Conservation (phyloP, 2,888 invertebrate species). For the Phragmatobia fuliginosa region DNA sequence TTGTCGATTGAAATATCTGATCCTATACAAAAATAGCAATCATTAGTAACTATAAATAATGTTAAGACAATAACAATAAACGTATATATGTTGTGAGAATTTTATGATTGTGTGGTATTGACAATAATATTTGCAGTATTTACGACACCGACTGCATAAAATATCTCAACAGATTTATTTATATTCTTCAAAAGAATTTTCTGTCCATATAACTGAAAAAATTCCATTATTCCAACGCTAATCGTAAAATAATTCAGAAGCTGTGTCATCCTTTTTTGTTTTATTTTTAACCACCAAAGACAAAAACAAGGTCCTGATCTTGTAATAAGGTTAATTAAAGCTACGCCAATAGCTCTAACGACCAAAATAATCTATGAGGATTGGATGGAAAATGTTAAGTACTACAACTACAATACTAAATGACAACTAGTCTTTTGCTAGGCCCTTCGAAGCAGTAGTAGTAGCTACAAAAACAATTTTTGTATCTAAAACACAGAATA, state of each 20-base stretch:
- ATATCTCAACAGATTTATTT: not conserved
- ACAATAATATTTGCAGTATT: conserved; percentile 21
- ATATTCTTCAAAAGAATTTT: conserved; percentile 6
- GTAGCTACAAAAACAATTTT: too few relatives aligned
- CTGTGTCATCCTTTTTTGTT: not conserved
- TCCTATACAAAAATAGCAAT: conserved; percentile 37
- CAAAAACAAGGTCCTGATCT: not conserved
- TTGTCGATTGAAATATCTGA: conserved; percentile 45
- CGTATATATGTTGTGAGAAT: conserved; percentile 17
- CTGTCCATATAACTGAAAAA: not conserved
- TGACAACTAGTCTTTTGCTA: too few relatives aligned
- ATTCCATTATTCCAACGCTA: not conserved
- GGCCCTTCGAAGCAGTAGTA: too few relatives aligned
- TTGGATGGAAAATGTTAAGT: conserved; percentile 15
- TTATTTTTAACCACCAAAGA: not conserved
- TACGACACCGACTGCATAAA: conserved; percentile 3
- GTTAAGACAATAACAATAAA: conserved; percentile 18
- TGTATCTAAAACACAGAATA: not conserved
- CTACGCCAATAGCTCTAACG: too few relatives aligned
- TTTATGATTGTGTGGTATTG: conserved; percentile 16
- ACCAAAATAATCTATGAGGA: not conserved
- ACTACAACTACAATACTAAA: too few relatives aligned
- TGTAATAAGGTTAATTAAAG: not conserved
- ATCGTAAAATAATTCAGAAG: not conserved
- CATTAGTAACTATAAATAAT: conserved; percentile 25